Base-by-base conservation (phyloP, 1,140 invertebrate genomes). In the Kradibia gibbosae region DNA sequence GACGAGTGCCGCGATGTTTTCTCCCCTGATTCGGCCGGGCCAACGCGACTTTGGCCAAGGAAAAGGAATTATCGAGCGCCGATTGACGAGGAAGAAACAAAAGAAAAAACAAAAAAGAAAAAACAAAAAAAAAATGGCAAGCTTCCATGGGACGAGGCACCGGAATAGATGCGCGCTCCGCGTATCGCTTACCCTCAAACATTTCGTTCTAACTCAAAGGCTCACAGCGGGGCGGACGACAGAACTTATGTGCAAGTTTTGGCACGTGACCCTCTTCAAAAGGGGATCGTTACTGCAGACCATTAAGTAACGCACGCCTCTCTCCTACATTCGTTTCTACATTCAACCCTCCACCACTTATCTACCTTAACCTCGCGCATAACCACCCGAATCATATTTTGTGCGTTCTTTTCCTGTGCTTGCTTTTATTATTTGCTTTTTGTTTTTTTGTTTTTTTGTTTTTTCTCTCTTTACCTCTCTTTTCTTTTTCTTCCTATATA, bases 361-460 rank as follows among this genome's bases (percentile, higher is more conserved):
- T 75, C 31, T 3, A 31, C 48, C 53, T 39, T 39, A 75, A 60
- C 65, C 65, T 78, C 31, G 17, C 22, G 42, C 60, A 17, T 36
- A 48, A 11, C 13, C 55, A 39, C 31, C 53, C 55, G 22, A 36
- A 62, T 62, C 39, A 62, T 60, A 55, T 70, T 78, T 78, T 78
- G n/a, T 72, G 53, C 39, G 28, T 78, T 78, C 70, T 57, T 65
- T 53, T 50, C 72, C 73, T 60, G 62, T 78, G 50, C 50, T 83
- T 74, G 77, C 67, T 82, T 83, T n/a, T n/a, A n/a, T n/a, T n/a
- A n/a, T n/a, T n/a, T n/a, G n/a, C n/a, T n/a, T n/a, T n/a, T n/a
- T n/a, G n/a, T n/a, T n/a, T n/a, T n/a, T n/a, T n/a, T n/a, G n/a
- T n/a, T n/a, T n/a, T n/a, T n/a, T n/a, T n/a, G n/a, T n/a, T n/a